phyloP scores from a whole-genome alignment of 2,888 invertebrate genomes.

The Harpagoxenus sublaevis region DNA sequence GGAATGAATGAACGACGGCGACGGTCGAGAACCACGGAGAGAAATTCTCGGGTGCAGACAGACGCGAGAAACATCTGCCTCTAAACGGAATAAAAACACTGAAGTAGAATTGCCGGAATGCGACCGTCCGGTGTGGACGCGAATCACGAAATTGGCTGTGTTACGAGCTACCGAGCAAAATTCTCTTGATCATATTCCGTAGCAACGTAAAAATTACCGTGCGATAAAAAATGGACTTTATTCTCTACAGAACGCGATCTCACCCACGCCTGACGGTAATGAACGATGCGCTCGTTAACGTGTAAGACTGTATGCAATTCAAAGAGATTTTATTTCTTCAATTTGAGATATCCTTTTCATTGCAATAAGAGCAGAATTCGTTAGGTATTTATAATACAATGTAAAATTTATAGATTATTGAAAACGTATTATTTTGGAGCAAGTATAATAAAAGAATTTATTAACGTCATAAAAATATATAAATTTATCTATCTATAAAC shows the following conservation, averaged over 20 bases:
- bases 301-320: background rate
- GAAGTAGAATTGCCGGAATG: background rate
- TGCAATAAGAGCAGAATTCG: background rate
- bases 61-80: background rate
- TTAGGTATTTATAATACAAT: background rate
- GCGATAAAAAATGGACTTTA: background rate
- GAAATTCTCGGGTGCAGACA: background rate
- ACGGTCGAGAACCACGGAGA: background rate
- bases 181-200: background rate
- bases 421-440: background rate
- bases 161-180: background rate
- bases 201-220: background rate
- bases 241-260: background rate
- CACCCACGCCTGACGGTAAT: background rate
- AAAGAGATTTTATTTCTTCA: slow-evolving; percentile 6
- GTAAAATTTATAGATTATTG: background rate
- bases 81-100: background rate
- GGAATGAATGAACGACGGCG: background rate
- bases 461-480: background rate
- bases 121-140: background rate
- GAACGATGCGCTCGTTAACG: background rate
- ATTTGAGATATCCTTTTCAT: background rate
- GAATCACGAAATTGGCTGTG: background rate
- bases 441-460: background rate
- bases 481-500: background rate